A percentile compares a stretch with the other conserved stretches of the same genome.
Conservation (phyloP, 2,797 vertebrate species). For the Aselliscus stoliczkanus region DNA sequence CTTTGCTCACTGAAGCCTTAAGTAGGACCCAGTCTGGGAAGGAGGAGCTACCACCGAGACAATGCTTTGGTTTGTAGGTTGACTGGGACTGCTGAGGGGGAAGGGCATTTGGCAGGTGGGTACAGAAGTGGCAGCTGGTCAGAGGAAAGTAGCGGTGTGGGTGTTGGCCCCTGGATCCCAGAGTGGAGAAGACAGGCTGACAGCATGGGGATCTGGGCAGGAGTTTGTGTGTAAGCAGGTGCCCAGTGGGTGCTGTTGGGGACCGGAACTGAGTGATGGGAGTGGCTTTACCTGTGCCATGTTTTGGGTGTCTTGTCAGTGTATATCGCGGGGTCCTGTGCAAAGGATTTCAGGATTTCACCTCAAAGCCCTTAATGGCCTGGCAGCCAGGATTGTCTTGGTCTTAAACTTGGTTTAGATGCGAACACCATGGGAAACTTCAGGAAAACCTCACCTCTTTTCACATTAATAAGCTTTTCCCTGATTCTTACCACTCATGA, state of each 20-base stretch:
- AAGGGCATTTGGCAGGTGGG: neutral
- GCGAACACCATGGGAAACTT: neutral
- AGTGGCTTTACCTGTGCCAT: neutral
- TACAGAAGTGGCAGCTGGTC: neutral
- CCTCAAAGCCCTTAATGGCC: neutral
- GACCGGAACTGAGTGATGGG: too few species aligned
- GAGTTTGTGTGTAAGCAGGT: neutral
- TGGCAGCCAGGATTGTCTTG: neutral
- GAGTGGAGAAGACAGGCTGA: neutral
- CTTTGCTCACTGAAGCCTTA: neutral
- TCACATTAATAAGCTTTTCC: neutral
- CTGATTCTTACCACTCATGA: neutral
- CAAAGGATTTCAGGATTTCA: neutral
- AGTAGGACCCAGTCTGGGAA: neutral
- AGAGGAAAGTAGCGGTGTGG: neutral
- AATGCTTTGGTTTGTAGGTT: neutral
- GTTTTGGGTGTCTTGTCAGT: neutral
- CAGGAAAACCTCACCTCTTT: neutral
- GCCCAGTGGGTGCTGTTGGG: neutral
- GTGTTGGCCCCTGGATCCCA: neutral
- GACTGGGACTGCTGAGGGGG: neutral
- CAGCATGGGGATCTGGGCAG: neutral
- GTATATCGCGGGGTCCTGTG: neutral
- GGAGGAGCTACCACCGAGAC: neutral
- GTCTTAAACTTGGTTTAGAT: neutral